These are phyloP conservation scores for Ficedula albicollis DNA, from an alignment of 2,797 vertebrate genomes.

Conservation along the genomic window DNA sequence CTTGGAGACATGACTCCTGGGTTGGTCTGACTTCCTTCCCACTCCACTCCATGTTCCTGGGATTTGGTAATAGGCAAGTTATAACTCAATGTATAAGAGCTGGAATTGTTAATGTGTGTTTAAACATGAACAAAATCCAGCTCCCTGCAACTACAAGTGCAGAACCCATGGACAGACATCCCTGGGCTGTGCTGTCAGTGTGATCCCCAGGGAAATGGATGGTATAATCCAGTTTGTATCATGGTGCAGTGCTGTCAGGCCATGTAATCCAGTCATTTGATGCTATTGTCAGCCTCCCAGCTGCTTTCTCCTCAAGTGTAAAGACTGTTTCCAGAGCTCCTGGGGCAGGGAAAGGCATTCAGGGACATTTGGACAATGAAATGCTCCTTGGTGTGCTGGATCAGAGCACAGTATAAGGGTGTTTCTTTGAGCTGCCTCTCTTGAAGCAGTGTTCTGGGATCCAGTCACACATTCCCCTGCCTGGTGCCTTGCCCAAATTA, in stretches of 20 bases:
- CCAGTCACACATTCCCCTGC: not conserved
- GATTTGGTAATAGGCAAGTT: not conserved
- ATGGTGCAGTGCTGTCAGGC: not conserved
- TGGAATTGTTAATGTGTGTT: not conserved
- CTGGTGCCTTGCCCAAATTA: not conserved
- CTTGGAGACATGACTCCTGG: not conserved
- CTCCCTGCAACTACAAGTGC: not conserved
- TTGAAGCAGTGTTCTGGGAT: not conserved
- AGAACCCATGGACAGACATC: not conserved
- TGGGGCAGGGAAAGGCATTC: rapidly evolving
- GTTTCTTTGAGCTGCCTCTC: not conserved
- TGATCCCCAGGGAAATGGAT: not conserved
- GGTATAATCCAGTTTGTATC: not conserved
- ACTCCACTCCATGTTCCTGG: not conserved
- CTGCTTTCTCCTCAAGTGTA: not conserved
- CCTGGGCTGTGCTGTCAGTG: not conserved
- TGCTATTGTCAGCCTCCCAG: not conserved
- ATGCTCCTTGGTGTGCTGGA: not conserved
- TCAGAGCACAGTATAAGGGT: not conserved
- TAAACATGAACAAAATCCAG: not conserved
- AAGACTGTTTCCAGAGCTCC: not conserved
- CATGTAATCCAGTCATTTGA: not conserved
- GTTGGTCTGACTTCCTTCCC: not conserved
- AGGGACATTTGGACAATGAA: not conserved
- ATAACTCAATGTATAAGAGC: not conserved